Evolutionary conservation across 2,888 invertebrate genomes (phyloP).

Genomic region (Meloe dianella): DNA sequence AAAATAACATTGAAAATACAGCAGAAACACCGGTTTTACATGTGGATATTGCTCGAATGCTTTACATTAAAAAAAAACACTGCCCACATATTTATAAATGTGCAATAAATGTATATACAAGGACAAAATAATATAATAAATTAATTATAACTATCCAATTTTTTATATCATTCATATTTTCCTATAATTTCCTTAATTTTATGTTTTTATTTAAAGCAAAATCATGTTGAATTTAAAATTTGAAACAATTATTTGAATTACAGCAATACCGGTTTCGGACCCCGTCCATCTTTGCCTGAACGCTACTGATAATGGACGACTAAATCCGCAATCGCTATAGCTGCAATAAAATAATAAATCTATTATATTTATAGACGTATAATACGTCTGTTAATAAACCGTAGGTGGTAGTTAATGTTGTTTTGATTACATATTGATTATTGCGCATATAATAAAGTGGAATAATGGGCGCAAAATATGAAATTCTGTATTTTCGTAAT

Average conservation of each 20-base stretch:
- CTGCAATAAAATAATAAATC: no score
- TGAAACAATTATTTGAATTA: background rate
- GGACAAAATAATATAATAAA: constrained; percentile 7
- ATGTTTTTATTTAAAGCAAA: no score
- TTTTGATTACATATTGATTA: constrained; percentile 4
- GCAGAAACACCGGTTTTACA: constrained; percentile 3
- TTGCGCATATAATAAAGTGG: background rate
- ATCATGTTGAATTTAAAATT: background rate
- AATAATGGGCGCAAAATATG: background rate
- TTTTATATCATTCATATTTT: background rate
- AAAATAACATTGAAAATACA: background rate
- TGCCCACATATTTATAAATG: constrained; percentile 9
- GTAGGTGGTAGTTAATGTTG: constrained; percentile 1
- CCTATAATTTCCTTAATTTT: background rate
- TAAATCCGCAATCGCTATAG: no score
- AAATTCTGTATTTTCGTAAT: constrained; percentile 4
- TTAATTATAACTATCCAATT: background rate
- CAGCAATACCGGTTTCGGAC: background rate
- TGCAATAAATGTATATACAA: constrained; percentile 7
- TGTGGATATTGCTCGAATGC: background rate
- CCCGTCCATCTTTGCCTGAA: no score
- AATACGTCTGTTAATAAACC: background rate
- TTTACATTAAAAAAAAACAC: constrained; percentile 4
- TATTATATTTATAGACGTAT: background rate
- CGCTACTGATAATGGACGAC: no score